Conservation (phyloP, 2,888 invertebrate species). For the Catocala fraxini region DNA sequence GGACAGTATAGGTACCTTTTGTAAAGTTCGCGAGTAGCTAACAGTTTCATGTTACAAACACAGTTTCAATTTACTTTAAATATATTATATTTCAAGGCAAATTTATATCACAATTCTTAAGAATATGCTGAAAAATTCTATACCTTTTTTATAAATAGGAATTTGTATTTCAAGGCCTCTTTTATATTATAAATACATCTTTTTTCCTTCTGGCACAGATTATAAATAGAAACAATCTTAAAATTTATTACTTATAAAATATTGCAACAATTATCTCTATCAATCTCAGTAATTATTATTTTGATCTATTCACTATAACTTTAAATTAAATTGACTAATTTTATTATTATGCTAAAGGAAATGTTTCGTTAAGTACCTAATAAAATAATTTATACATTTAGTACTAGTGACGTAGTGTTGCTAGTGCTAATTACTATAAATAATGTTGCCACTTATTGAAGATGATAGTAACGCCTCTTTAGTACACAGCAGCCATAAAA, state of each 20-base stretch:
- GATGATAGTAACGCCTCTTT: constrained; percentile 28
- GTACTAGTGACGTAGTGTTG: constrained; percentile 58
- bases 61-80: constrained; percentile 31
- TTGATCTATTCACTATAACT: constrained; percentile 58
- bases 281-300: constrained; percentile 72
- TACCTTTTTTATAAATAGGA: constrained; percentile 44
- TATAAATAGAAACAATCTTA: constrained; percentile 59
- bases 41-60: constrained; percentile 28
- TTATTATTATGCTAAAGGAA: constrained; percentile 76
- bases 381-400: constrained; percentile 55
- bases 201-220: constrained; percentile 57
- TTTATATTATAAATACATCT: constrained; percentile 42
- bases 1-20: constrained; percentile 61
- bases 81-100: constrained; percentile 67
- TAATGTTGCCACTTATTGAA: constrained; percentile 25
- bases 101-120: constrained; percentile 75
- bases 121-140: constrained; percentile 45
- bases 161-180: constrained; percentile 46
- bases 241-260: constrained; percentile 58
- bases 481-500: too few species aligned
- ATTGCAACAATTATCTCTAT: constrained; percentile 71
- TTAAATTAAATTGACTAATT: constrained; percentile 77
- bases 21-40: constrained; percentile 52
- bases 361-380: constrained; percentile 52
- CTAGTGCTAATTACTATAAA: constrained; percentile 40